Evolutionary conservation across 2,113 vertebrate genomes (phyloP), one percentile per base, ranked within the genome.

Genomic region (Lipophrys pholis): DNA sequence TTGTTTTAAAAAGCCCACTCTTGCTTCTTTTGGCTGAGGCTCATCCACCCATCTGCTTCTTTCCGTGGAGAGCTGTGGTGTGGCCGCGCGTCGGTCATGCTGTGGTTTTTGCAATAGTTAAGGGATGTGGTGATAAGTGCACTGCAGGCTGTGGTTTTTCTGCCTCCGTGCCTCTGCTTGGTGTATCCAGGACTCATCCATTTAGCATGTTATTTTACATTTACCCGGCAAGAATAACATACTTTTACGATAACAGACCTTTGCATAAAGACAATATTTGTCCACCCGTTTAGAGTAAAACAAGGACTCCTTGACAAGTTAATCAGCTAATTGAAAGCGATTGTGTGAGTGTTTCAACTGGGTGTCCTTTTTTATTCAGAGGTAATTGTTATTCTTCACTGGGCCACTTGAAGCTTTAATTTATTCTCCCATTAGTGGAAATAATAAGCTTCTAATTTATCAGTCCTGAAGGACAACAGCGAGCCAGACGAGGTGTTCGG

Each of bases 401-500:
- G 38, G 49, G 55, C 54, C 48, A 55, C 65, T 80, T 78, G 54
- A 83, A 78, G 55, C 59, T 17, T 65, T 84, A 53, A 83, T 89
- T 81, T 78, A 88, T 87, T 83, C 60, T 71, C 50, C 71, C 57
- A 70, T 90, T 81, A 69, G 71, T 51, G 56, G 68, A 70, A 81
- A 83, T 55, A 56, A 71, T 57, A 71, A 71, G 7, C 49, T 8
- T 51, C 65, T 85, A 73, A 90, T 88, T 79, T 71, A 80, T 87
- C 41, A 69, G 82, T 57, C 72, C 71, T 83, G 45, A 78, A 69
- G 62, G 76, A 87, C 69, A 66, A 59, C 59, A 77, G 53, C 64
- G 73, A 56, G 54, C 74, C 76, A 80, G 58, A 85, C 69, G 79
- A 84, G 79, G 80, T 77, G 80, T 77, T 80, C n/a, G 30, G 30